These are phyloP conservation scores for Prionchulus punctatus DNA, from an alignment of 2,888 invertebrate species.

Conservation along the genomic window DNA sequence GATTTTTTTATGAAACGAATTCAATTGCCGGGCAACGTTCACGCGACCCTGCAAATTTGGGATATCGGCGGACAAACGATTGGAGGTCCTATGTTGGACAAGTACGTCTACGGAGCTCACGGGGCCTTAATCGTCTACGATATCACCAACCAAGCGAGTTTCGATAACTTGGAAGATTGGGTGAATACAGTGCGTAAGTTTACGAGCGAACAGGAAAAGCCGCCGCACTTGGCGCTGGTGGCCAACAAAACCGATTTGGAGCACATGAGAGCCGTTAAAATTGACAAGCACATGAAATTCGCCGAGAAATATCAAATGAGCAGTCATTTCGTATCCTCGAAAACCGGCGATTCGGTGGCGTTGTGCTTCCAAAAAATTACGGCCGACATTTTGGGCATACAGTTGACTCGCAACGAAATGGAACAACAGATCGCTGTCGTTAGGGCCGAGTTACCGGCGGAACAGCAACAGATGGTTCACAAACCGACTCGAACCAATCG, in stretches of 20 bases:
- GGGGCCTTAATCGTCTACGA: constrained; percentile 61
- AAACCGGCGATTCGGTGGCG: constrained; percentile 40
- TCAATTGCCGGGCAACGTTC: constrained; percentile 34
- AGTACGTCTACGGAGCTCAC: constrained; percentile 40
- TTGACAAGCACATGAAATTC: constrained; percentile 39
- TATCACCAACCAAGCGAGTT: constrained; percentile 60
- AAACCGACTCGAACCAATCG: too few species aligned
- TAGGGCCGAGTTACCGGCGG: constrained; percentile 44
- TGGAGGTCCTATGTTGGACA: constrained; percentile 56
- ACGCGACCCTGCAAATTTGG: constrained; percentile 46
- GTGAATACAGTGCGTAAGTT: constrained; percentile 30
- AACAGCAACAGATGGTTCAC: too few species aligned
- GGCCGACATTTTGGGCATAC: constrained; percentile 50
- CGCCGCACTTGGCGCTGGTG: constrained; percentile 38
- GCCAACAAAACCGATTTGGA: constrained; percentile 43
- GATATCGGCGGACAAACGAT: constrained; percentile 66
- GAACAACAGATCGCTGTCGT: constrained; percentile 51
- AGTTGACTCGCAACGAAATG: constrained; percentile 48
- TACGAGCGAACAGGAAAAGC: constrained; percentile 27
- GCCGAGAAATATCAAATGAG: constrained; percentile 37
- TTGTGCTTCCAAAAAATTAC: constrained; percentile 51
- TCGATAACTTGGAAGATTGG: constrained; percentile 59
- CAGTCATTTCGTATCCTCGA: constrained; percentile 40
- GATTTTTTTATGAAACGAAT: constrained; percentile 53
- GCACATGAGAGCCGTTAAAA: constrained; percentile 38